Conservation (phyloP, 1,140 invertebrate species). For the Drosophila sturtevanti region DNA sequence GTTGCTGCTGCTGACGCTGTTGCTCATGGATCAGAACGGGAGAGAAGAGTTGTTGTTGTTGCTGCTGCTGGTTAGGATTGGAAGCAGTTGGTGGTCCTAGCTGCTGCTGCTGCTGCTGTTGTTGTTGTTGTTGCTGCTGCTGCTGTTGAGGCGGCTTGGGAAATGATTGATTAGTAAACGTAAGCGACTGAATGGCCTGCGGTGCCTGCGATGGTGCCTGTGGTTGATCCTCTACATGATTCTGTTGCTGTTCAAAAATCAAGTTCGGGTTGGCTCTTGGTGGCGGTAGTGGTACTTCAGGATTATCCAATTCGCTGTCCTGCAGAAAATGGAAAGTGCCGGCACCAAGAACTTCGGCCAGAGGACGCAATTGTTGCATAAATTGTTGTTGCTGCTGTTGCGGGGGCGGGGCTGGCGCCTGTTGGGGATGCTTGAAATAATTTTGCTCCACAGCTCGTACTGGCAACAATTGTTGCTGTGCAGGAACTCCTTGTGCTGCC, state of each 20-base stretch:
- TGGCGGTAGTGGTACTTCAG: constrained; percentile 81
- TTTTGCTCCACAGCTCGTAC: constrained; percentile 85
- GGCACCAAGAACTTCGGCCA: constrained; percentile 87
- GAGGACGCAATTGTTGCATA: constrained; percentile 85
- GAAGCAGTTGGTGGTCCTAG: constrained; percentile 66
- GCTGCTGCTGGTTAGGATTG: constrained; percentile 60
- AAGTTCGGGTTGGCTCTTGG: constrained; percentile 56
- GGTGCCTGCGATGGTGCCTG: constrained; percentile 38
- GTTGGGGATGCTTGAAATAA: constrained; percentile 84
- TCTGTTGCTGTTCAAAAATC: constrained; percentile 59
- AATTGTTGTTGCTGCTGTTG: constrained; percentile 67
- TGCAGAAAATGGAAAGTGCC: constrained; percentile 90
- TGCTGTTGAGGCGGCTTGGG: constrained; percentile 80
- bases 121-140: constrained; percentile 52
- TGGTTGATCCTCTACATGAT: constrained; percentile 59
- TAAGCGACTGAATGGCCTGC: constrained; percentile 88
- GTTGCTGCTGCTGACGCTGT: constrained; percentile 46
- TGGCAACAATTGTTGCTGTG: constrained; percentile 32
- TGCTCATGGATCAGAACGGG: constrained; percentile 64
- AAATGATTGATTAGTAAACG: constrained; percentile 91
- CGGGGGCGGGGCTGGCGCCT: constrained; percentile 73
- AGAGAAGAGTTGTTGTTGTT: constrained; percentile 51
- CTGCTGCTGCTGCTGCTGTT: too few species aligned
- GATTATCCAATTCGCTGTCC: constrained; percentile 90
- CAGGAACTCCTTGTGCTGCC: constrained; percentile 30